Base-by-base conservation (phyloP, 1,140 invertebrate genomes). In the Eupeodes corollae region DNA sequence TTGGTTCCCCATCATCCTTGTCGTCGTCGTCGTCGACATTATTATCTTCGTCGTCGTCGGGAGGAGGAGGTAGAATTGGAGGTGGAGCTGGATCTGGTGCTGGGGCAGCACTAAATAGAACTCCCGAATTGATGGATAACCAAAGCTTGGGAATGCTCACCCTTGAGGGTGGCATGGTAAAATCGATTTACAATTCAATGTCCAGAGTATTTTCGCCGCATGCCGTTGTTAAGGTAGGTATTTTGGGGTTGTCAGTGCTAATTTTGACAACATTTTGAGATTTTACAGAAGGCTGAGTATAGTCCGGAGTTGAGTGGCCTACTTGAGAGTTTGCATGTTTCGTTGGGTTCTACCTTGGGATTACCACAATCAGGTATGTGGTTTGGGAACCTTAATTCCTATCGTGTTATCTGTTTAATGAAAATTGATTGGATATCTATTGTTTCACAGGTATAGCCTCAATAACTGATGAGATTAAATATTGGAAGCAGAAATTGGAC, bases 171-270 rank as follows among this genome's bases (percentile, higher is more conserved):
- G 66, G 66, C 47, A 49, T 68, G 58, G 63, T 68, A 55, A 68
- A 68, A 60, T 68, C 66, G 52, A 68, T 68, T 60, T 68, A 68
- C 52, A 68, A 68, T 65, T 68, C 66, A 44, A 58, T 68, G 56
- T 67, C 66, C 49, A 60, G 63, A 53, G 60, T 68, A 43, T 68
- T 60, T 53, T 66, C 66, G 37, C 65, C 66, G 13, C 55, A 63
- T 51, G 57, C 59, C 38, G 54, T 51, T 16, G 51, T 52, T 8
- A 56, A 56, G 40, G 66, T 68, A 58, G 58, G 62, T 63, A 39
- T 26, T 26, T 26, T 8, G 21, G 21, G 21, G 3, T 26, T 26
- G 3, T 3, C 21, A 26, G 21, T 26, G 21, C 21, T 26, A 26
- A 26, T 26, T 26, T 26, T 26, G 21, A 26, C 21, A 26, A 37